A percentile compares a stretch with the other conserved stretches of the same genome.
Conservation (phyloP, 2,797 vertebrate genomes). For the Knipowitschia caucasica region DNA sequence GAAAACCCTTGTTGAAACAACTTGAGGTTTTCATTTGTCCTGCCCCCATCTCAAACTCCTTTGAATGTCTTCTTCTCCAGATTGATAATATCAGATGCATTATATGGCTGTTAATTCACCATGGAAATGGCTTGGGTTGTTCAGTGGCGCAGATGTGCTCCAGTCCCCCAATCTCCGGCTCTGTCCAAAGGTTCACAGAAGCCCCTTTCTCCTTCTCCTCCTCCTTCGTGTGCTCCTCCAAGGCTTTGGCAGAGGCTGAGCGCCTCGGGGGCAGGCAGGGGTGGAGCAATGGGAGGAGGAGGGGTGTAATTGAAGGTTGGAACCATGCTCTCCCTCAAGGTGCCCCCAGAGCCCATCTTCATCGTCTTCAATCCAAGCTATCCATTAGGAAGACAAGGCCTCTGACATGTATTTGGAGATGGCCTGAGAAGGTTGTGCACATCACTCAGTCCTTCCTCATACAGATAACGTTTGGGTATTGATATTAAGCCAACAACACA, state of each 20-base stretch:
- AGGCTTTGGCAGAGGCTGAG: slow-evolving; percentile 83
- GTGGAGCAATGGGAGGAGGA: slow-evolving; percentile 67
- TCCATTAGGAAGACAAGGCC: slow-evolving; percentile 66
- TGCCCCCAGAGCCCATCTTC: slow-evolving; percentile 83
- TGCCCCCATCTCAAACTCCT: slow-evolving; percentile 34
- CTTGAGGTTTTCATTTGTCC: slow-evolving; percentile 49
- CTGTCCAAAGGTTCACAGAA: slow-evolving; percentile 65
- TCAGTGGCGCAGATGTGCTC: slow-evolving; percentile 94
- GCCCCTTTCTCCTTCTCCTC: slow-evolving; percentile 68
- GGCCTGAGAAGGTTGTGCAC: slow-evolving; percentile 63
- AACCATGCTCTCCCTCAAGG: slow-evolving; percentile 86
- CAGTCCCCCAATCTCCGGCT: slow-evolving; percentile 73
- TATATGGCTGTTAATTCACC: slow-evolving; percentile 97
- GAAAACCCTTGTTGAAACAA: slow-evolving; percentile 53
- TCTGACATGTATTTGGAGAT: slow-evolving; percentile 81
- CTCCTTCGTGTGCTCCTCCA: slow-evolving; percentile 76
- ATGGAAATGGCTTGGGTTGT: slow-evolving; percentile 93
- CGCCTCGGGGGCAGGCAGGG: slow-evolving; percentile 63
- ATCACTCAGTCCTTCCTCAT: slow-evolving; percentile 59
- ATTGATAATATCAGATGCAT: slow-evolving; percentile 98
- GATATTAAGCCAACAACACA: slow-evolving; percentile 61
- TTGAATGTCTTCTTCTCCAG: slow-evolving; percentile 75
- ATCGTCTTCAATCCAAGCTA: slow-evolving; percentile 80
- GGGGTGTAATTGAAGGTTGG: slow-evolving; percentile 80
- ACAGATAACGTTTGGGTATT: slow-evolving; percentile 53